These are phyloP conservation scores for Ranitomeya imitator DNA, from an alignment of 2,113 vertebrate species.

Conservation along the genomic window DNA sequence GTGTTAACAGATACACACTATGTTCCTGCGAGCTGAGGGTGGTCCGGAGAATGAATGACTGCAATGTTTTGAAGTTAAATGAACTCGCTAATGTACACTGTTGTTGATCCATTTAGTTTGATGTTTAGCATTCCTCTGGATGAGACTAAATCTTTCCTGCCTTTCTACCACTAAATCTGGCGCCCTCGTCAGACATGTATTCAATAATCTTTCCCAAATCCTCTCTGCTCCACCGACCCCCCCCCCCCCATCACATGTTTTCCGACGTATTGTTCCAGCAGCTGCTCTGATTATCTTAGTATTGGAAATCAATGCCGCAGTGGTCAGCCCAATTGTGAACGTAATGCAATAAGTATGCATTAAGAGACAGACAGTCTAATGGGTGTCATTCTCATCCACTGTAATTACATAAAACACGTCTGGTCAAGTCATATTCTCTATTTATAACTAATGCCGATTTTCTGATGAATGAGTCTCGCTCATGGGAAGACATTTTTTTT, in stretches of 20 bases:
- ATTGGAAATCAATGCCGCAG: slow-evolving; percentile 43
- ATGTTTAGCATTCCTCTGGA: slow-evolving; percentile 79
- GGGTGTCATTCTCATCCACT: slow-evolving; percentile 28
- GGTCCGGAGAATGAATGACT: slow-evolving; percentile 79
- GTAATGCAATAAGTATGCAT: slow-evolving; percentile 40
- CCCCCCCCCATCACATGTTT: slow-evolving; percentile 42
- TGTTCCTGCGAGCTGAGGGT: slow-evolving; percentile 75
- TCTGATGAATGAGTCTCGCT: slow-evolving; percentile 31
- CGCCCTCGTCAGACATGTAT: slow-evolving; percentile 71
- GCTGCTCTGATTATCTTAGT: slow-evolving; percentile 29
- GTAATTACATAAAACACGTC: slow-evolving; percentile 38
- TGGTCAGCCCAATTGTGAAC: slow-evolving; percentile 33
- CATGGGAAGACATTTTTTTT: neutral
- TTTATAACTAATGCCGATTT: slow-evolving; percentile 26
- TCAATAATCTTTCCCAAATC: slow-evolving; percentile 67
- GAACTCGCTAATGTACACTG: slow-evolving; percentile 76
- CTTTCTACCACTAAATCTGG: slow-evolving; percentile 74
- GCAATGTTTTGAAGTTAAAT: slow-evolving; percentile 75
- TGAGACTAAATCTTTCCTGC: slow-evolving; percentile 77
- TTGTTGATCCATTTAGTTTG: slow-evolving; percentile 71
- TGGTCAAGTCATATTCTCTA: slow-evolving; percentile 19
- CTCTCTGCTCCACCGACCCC: slow-evolving; percentile 50
- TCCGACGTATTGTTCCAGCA: slow-evolving; percentile 39
- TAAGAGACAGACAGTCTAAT: slow-evolving; percentile 39
- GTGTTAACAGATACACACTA: slow-evolving; percentile 66